Conservation (phyloP, 2,888 invertebrate species). For the Dolichomitus sp. region DNA sequence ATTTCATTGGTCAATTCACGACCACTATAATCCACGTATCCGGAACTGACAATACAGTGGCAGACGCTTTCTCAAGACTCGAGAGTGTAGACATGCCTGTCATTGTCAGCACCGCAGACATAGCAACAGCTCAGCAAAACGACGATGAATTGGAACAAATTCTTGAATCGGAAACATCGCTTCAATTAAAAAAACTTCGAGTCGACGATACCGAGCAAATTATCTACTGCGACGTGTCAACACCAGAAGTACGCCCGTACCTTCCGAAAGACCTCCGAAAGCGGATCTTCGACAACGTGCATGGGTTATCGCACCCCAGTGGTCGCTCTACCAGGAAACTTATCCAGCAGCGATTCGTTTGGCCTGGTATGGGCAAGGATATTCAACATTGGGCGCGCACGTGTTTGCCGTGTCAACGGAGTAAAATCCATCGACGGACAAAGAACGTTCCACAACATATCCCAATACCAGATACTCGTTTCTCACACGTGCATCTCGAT, state of each 20-base stretch:
- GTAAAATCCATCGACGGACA: background rate
- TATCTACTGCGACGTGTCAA: background rate
- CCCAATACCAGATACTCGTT: background rate
- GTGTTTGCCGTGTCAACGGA: background rate
- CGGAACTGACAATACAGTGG: conserved; percentile 29
- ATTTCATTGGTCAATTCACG: conserved; percentile 32
- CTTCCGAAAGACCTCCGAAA: background rate
- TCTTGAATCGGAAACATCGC: background rate
- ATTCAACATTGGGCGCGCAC: background rate
- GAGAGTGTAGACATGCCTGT: conserved; percentile 33
- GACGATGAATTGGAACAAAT: conserved; percentile 17
- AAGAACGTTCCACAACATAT: background rate
- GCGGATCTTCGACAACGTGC: background rate
- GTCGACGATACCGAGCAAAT: background rate
- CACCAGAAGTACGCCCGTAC: background rate
- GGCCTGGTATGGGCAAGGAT: background rate
- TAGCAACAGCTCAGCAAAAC: conserved; percentile 6
- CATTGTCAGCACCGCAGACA: conserved; percentile 1
- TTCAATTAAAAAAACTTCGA: background rate
- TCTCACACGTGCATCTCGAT: conserved; percentile 2
- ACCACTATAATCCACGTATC: conserved; percentile 8
- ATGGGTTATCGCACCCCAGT: background rate
- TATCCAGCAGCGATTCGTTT: background rate
- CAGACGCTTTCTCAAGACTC: conserved; percentile 41
- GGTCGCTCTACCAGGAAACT: conserved; percentile 1